Percentiles rank a stretch among this genome's conserved stretches.
Conservation (phyloP, 2,797 vertebrate species). For the Gambusia yucatana region DNA sequence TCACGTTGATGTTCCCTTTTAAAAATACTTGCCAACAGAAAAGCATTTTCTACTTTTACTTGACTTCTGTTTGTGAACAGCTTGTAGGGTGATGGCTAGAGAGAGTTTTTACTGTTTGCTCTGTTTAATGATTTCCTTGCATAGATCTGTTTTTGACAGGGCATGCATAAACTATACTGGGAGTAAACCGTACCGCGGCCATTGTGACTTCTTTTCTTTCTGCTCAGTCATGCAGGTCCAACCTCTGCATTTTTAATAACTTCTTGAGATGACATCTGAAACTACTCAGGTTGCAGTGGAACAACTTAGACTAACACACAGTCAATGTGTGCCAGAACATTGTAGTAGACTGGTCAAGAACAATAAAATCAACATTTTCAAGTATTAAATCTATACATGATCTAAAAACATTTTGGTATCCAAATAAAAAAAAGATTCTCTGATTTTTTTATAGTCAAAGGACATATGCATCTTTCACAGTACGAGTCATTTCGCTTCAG, state of each 20-base stretch:
- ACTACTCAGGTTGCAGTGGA: conserved; percentile 64
- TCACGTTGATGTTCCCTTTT: conserved; percentile 5
- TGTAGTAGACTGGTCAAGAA: neutral
- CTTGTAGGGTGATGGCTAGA: neutral
- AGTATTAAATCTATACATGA: neutral
- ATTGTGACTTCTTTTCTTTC: conserved; percentile 46
- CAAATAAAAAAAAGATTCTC: neutral
- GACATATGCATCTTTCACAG: neutral
- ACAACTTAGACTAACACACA: conserved; percentile 31
- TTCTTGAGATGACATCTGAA: conserved; percentile 56
- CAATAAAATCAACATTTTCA: neutral
- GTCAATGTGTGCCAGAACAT: neutral
- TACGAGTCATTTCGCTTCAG: neutral
- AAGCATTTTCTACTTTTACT: neutral
- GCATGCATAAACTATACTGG: neutral
- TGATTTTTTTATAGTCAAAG: neutral
- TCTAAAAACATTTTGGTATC: neutral
- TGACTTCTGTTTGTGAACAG: conserved; percentile 1
- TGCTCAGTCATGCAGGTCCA: conserved; percentile 38
- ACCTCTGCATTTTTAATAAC: conserved; percentile 79
- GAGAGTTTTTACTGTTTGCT: neutral
- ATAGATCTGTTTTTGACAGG: neutral
- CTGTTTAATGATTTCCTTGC: conserved; percentile 4
- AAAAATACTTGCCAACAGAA: neutral
- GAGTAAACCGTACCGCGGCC: conserved; percentile 33